These are phyloP conservation scores for Cromileptes altivelis DNA, from an alignment of 2,113 vertebrate genomes.

Conservation along the genomic window DNA sequence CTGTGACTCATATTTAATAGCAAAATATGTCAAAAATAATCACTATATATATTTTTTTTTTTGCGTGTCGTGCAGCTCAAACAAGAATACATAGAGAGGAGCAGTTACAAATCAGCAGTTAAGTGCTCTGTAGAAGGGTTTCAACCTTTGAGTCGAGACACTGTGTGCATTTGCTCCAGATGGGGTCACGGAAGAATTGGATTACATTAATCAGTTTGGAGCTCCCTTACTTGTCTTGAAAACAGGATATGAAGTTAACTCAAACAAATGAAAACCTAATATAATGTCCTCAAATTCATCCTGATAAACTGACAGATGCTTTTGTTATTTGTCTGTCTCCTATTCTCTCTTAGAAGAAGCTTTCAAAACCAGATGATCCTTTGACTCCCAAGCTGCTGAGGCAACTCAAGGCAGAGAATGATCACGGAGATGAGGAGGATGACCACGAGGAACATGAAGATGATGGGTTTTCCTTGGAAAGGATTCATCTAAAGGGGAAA, in stretches of 20 bases:
- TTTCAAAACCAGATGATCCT: constrained; percentile 88
- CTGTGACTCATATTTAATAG: no score
- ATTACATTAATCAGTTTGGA: not conserved
- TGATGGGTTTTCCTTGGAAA: constrained; percentile 58
- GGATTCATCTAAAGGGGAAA: constrained; percentile 61
- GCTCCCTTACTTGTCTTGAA: not conserved
- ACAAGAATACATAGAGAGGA: no score
- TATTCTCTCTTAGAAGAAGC: constrained; percentile 85
- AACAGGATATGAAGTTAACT: not conserved
- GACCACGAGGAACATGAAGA: constrained; percentile 72
- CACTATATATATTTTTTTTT: no score
- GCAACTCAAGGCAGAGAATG: constrained; percentile 91
- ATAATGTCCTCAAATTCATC: not conserved
- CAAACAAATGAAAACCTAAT: not conserved
- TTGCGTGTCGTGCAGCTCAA: no score
- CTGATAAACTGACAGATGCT: not conserved
- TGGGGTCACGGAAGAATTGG: not conserved
- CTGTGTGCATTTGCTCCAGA: not conserved
- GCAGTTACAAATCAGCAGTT: no score
- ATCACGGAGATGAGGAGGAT: constrained; percentile 82
- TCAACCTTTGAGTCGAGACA: no score
- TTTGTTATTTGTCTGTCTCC: constrained; percentile 3
- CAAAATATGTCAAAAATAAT: no score
- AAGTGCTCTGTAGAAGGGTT: no score
- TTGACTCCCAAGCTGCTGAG: constrained; percentile 86